Base-by-base conservation (phyloP, 2,888 invertebrate genomes). In the Rhagophthalmus giganteus region DNA sequence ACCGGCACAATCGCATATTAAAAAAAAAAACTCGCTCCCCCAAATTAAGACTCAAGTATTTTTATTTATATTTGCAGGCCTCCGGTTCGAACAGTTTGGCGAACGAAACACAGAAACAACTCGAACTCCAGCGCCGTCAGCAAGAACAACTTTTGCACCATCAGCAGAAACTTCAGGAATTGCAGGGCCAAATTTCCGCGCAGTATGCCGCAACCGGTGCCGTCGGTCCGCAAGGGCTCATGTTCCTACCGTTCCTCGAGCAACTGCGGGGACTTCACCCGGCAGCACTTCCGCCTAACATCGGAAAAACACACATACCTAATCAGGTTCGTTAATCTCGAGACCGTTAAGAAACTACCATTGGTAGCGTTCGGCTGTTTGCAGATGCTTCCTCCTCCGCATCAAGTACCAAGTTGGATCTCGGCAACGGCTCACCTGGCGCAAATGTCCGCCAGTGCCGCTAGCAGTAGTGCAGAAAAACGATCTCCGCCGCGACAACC, bases 221-320 rank as follows among this genome's bases (percentile, higher is more conserved):
- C 9, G 67, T 68, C 75, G 82, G 81, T 4, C 83, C 84, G 0
- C 87, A 80, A 64, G 78, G 84, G 1, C 78, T 87, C 49, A 81
- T 83, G 70, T 82, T 87, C 63, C 76, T 87, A 52, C 87, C 88
- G n/a, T 79, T 87, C 59, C 74, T 88, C 64, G 88, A 85, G 62
- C 85, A 85, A 64, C 77, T 85, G 69, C 71, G 72, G 65, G 71
- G 69, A 8, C 47, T 74, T 34, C 73, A 72, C 47, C 67, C 68
- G 6, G 60, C 64, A 13, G 62, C 62, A 14, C 61, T 66, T 64
- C 76, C 68, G 15, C 69, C 68, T 13, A 64, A 61, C 45, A 65
- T 68, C 32, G 58, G 67, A 12, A 73, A 73, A 64, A 59, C 66
- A 11, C 64, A 70, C 5, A 58, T 74, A 27, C 60, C 67, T 40